These are phyloP conservation scores for Baronia brevicornis DNA, from an alignment of 2,888 invertebrate species.

Conservation along the genomic window DNA sequence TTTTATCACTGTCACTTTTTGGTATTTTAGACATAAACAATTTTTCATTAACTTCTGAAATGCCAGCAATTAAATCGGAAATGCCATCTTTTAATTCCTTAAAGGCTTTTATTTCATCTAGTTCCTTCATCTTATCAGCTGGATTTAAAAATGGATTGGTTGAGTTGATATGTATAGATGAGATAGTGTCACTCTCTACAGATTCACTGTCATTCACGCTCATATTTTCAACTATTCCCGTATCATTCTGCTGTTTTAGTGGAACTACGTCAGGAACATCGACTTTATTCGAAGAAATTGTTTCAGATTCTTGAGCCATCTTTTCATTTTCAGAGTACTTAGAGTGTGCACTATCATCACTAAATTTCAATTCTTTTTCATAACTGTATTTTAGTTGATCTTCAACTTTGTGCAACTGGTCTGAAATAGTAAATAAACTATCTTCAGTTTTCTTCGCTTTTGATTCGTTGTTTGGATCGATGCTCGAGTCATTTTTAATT, in stretches of 20 bases:
- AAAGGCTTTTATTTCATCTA: constrained; percentile 65
- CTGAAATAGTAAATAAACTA: constrained; percentile 65
- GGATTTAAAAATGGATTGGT: constrained; percentile 57
- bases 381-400: constrained; percentile 64
- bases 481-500: constrained; percentile 19
- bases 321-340: no score
- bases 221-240: constrained; percentile 31
- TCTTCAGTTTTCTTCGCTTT: constrained; percentile 68
- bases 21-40: constrained; percentile 45
- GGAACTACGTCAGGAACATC: constrained; percentile 40
- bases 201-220: constrained; percentile 10
- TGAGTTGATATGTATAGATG: constrained; percentile 38
- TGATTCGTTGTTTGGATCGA: constrained; percentile 23
- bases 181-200: constrained; percentile 22
- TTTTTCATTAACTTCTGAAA: constrained; percentile 67
- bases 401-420: constrained; percentile 67
- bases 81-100: constrained; percentile 70
- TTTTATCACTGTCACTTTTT: constrained; percentile 24
- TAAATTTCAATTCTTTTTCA: constrained; percentile 60
- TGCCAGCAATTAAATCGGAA: constrained; percentile 68
- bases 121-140: constrained; percentile 54
- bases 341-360: constrained; percentile 60
- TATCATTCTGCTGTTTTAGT: constrained; percentile 41
- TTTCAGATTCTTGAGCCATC: no score
- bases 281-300: no score